Evolutionary conservation across 1,140 invertebrate species (phyloP).

Genomic region (Hylaeus volcanicus): DNA sequence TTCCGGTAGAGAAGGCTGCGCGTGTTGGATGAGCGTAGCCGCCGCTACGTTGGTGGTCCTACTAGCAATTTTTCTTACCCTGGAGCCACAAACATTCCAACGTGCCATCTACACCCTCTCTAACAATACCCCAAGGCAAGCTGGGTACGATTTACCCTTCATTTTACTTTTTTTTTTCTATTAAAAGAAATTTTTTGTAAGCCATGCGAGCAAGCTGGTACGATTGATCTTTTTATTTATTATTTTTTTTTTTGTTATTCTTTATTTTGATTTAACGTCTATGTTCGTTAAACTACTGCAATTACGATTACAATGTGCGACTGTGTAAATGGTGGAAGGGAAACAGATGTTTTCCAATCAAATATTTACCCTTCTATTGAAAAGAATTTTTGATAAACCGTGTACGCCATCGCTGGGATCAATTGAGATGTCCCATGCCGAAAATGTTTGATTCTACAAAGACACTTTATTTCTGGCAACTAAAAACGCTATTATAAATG

Average conservation of each 20-base stretch:
- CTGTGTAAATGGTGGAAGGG: no score
- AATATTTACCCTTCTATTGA: constrained; percentile 7
- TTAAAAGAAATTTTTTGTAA: constrained; percentile 1
- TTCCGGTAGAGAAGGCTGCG: constrained; percentile 70
- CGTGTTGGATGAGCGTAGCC: constrained; percentile 74
- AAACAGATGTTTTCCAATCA: no score
- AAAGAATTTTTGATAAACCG: constrained; percentile 3
- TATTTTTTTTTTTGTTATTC: no score
- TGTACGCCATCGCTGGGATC: not conserved
- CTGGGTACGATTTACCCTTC: constrained; percentile 76
- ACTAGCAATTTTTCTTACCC: constrained; percentile 75
- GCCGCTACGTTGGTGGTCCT: constrained; percentile 72
- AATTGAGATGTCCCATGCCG: constrained; percentile 9
- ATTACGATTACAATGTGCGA: no score
- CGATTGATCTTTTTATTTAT: no score
- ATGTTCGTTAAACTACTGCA: no score
- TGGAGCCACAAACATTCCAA: constrained; percentile 75
- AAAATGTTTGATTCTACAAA: not conserved
- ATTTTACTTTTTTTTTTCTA: constrained; percentile 64
- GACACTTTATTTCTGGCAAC: no score
- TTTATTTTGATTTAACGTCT: no score
- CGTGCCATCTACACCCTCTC: constrained; percentile 72
- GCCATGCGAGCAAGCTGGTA: not conserved
- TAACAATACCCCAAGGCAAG: constrained; percentile 75
- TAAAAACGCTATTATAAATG: no score